phyloP scores from a whole-genome alignment of 2,888 invertebrate species.

The Perdita meconis region DNA sequence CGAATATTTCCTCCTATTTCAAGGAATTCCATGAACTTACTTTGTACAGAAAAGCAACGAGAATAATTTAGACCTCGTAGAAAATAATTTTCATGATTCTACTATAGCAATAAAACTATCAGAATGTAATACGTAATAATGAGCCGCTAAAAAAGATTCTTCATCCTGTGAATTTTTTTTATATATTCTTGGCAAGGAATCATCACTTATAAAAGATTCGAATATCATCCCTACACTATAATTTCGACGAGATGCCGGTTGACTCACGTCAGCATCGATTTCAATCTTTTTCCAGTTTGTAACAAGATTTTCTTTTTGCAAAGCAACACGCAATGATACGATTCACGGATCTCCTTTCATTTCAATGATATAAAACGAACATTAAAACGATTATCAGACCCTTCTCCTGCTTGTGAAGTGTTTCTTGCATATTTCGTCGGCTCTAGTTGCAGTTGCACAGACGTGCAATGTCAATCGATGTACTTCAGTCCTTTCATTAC shows the following conservation, averaged over 20 bases:
- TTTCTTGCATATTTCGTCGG: conserved; percentile 1
- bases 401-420: neutral
- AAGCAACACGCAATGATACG: conserved; percentile 30
- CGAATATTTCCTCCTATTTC: no score
- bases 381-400: neutral
- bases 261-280: conserved; percentile 45
- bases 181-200: conserved; percentile 1
- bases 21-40: no score
- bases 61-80: neutral
- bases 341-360: neutral
- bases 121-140: neutral
- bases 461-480: no score
- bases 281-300: conserved; percentile 43
- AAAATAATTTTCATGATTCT: neutral
- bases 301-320: conserved; percentile 39
- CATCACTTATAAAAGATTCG: conserved; percentile 22
- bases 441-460: conserved; percentile 5
- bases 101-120: neutral
- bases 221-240: conserved; percentile 20
- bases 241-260: conserved; percentile 28
- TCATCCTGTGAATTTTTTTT: neutral
- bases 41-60: no score
- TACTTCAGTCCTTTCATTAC: neutral
- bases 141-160: neutral
- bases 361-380: neutral